These are phyloP conservation scores for Drosophila teissieri DNA, from an alignment of 1,140 invertebrate species.

Conservation along the genomic window DNA sequence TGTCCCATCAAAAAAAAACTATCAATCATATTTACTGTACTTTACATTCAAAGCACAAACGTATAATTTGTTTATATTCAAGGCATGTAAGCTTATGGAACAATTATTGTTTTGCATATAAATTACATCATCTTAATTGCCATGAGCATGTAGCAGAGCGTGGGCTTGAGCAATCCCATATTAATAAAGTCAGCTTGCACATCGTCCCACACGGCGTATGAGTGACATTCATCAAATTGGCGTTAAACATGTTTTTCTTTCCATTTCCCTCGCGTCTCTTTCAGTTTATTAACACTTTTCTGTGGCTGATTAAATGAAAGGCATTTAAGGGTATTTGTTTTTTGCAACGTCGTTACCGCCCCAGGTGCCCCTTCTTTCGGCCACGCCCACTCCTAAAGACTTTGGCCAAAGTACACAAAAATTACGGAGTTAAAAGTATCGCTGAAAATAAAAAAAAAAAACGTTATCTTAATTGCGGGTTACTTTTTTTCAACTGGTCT, in stretches of 20 bases:
- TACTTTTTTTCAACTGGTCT: slow-evolving; percentile 34
- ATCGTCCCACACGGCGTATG: slow-evolving; percentile 4
- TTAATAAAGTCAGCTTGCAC: neutral
- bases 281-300: slow-evolving; percentile 15
- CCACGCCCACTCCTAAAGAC: slow-evolving; percentile 28
- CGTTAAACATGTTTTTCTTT: slow-evolving; percentile 12
- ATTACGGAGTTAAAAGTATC: slow-evolving; percentile 50
- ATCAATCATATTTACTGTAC: no score
- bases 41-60: neutral
- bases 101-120: neutral
- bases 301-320: slow-evolving; percentile 26
- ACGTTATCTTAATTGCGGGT: slow-evolving; percentile 60
- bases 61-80: neutral
- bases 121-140: neutral
- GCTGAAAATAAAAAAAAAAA: slow-evolving; percentile 36
- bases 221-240: slow-evolving; percentile 36
- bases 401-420: slow-evolving; percentile 47
- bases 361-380: neutral
- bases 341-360: neutral
- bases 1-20: neutral
- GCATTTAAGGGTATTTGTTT: slow-evolving; percentile 22
- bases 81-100: neutral
- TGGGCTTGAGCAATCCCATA: neutral
- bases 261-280: neutral
- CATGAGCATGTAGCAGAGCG: neutral